Base-by-base conservation (phyloP, 1,140 invertebrate genomes). In the Trinorchestia longiramus region DNA sequence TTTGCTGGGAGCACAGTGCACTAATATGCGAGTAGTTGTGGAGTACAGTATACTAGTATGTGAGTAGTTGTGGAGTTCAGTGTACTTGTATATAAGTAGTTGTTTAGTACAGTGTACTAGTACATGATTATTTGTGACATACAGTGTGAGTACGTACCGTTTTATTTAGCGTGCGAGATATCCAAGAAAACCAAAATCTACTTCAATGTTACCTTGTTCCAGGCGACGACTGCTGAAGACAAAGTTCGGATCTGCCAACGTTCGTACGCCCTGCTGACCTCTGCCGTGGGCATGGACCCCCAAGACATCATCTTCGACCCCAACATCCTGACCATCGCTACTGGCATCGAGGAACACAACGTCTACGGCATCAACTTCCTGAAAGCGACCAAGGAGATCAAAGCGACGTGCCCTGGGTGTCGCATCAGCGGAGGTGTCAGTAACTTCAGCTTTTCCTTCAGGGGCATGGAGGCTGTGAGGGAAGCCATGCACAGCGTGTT, bases 301-400 rank as follows among this genome's bases (percentile, higher is more conserved):
- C 97, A 97, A 97, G 98, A 98, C 96, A 98, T 98, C 95, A 98
- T 98, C 95, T 98, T 98, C 97, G 98, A 98, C 97, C 98, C 98
- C 0, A 98, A 98, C 96, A 98, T 98, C 97, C 97, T 98, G 15
- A 98, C 98, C 6, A 98, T 98, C 96, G 98, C 98, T 17, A 98
- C 98, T 47, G 98, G 98, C 43, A 98, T 90, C 97, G 97, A 96
- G 96, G 98, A 98, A 97, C 98, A 98, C 97, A 97, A 98, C 95
- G 97, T 97, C 15, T 98, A 98, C 97, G 98, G 97, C 19, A 97
- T 98, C 23, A 97, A 97, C 96, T 98, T 98, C 97, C 98, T 98
- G 95, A 97, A 98, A 96, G 98, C 98, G n/a, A 97, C 97, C 41
- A 97, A 98, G 97, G 97, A 53, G 97, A 98, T 98, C 95, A 98